These are phyloP conservation scores for Siniperca obscura DNA, from an alignment of 2,797 vertebrate genomes.

Conservation along the genomic window DNA sequence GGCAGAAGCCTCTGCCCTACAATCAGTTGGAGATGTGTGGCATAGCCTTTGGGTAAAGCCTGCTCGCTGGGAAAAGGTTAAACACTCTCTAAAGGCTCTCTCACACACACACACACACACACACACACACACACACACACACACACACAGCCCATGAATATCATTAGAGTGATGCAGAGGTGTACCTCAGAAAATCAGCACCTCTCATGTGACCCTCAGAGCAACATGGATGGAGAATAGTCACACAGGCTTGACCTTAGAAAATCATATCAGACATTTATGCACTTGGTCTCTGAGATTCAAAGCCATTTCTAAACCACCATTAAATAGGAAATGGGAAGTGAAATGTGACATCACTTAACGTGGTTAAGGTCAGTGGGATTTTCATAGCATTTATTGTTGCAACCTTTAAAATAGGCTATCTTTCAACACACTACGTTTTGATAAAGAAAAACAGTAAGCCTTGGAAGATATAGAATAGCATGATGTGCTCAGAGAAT, in stretches of 20 bases:
- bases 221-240: slow-evolving; percentile 49
- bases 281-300: slow-evolving; percentile 41
- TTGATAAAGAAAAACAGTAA: slow-evolving; percentile 9
- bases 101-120: slow-evolving; percentile 24
- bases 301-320: slow-evolving; percentile 55
- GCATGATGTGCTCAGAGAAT: neutral
- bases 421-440: neutral
- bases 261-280: slow-evolving; percentile 64
- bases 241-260: slow-evolving; percentile 62
- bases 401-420: slow-evolving; percentile 24
- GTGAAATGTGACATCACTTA: slow-evolving; percentile 51
- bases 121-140: slow-evolving; percentile 31
- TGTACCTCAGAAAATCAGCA: slow-evolving; percentile 59
- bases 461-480: neutral
- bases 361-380: slow-evolving; percentile 44
- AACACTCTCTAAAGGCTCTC: slow-evolving; percentile 64
- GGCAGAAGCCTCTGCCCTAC: slow-evolving; percentile 52
- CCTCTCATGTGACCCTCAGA: slow-evolving; percentile 57
- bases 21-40: slow-evolving; percentile 68
- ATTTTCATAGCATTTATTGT: slow-evolving; percentile 34
- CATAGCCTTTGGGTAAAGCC: slow-evolving; percentile 67
- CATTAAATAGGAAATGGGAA: slow-evolving; percentile 52
- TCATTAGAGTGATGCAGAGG: slow-evolving; percentile 67
- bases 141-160: slow-evolving; percentile 67
- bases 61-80: slow-evolving; percentile 78